Base-by-base conservation (phyloP, 2,888 invertebrate species). In the Ectropis crepuscularia region DNA sequence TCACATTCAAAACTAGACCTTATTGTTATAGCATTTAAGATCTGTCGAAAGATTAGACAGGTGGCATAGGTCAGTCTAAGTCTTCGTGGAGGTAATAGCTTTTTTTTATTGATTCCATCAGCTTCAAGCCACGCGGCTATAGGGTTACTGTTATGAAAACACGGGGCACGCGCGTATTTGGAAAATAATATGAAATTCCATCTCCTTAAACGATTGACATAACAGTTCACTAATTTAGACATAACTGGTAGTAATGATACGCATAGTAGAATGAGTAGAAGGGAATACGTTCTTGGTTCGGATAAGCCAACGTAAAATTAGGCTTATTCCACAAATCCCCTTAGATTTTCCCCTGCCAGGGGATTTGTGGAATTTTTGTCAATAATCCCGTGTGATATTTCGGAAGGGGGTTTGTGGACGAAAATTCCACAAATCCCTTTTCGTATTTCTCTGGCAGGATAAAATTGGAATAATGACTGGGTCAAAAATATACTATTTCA, bases 101-200 rank as follows among this genome's bases (percentile, higher is more conserved):
- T 57, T 55, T n/a, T 50, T 53, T 53, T 61, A 61, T 65, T 61
- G 64, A 60, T 57, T 65, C 47, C 51, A 57, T 65, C 57, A 54
- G 53, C 49, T 55, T 45, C 12, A 11, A 53, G 62, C 39, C 60
- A 57, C 57, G 64, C 16, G 38, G 55, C 60, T 60, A 46, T 42
- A 60, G 47, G 41, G 50, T 59, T 65, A 60, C 64, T 57, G 64
- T 65, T 65, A 61, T 65, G 53, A 64, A 47, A 64, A 64, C 64
- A 64, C 11, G 6, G 11, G 45, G 57, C 64, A 65, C 64, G 64
- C 60, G 64, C 51, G 57, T 57, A 60, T 53, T 61, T 60, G 42
- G 10, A 42, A 65, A 57, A 39, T 55, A 45, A 61, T 64, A 60
- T 60, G 57, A 60, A 57, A 65, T 65, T 57, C 36, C 37, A 42